Conservation (phyloP, 2,113 vertebrate genomes). For the Herpailurus yagouaroundi region DNA sequence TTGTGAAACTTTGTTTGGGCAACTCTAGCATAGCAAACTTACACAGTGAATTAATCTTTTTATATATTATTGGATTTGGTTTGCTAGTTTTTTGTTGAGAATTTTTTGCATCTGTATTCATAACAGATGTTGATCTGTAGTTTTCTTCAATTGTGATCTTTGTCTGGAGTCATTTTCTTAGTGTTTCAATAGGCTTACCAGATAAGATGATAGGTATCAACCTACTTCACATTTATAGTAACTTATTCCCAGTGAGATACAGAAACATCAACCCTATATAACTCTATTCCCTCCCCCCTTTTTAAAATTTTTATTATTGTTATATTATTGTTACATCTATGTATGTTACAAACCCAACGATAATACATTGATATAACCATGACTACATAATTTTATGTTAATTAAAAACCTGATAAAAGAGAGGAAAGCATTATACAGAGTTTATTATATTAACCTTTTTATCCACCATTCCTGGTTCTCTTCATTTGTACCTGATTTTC, state of each 20-base stretch:
- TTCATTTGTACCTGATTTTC: constrained; percentile 40
- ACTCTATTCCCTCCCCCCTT: not conserved
- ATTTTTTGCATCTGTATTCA: constrained; percentile 32
- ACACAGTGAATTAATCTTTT: not conserved
- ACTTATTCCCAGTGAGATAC: not conserved
- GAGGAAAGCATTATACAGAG: not conserved
- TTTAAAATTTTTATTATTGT: not conserved
- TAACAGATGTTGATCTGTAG: constrained; percentile 22
- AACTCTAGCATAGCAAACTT: constrained; percentile 11
- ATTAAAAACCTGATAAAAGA: not conserved
- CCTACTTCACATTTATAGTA: not conserved
- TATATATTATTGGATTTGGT: constrained; percentile 9
- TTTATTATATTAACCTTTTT: not conserved
- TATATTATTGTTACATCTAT: not conserved
- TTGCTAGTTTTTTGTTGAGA: not conserved
- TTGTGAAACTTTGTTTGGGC: not conserved
- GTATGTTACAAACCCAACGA: not conserved
- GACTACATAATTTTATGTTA: constrained; percentile 19
- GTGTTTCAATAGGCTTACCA: constrained; percentile 1
- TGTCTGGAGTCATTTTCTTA: constrained; percentile 23
- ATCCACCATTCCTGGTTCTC: not conserved
- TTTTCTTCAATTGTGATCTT: constrained; percentile 19
- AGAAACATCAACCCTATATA: not conserved
- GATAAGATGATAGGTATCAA: not conserved
- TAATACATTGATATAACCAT: not conserved